A percentile compares a stretch with the other conserved stretches of the same genome.
Conservation (phyloP, 2,113 vertebrate species). For the Pao palembangensis region DNA sequence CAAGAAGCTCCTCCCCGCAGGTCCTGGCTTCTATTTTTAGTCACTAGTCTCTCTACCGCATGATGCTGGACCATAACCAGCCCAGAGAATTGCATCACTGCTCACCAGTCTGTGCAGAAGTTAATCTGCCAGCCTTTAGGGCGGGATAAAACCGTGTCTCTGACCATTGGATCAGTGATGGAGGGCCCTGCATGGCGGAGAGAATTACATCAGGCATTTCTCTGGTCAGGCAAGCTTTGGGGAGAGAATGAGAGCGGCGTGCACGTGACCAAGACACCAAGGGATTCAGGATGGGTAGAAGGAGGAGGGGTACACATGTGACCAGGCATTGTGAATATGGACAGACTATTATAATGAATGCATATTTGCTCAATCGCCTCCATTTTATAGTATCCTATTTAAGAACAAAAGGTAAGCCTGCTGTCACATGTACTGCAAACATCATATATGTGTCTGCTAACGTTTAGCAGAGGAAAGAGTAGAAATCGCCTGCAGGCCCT, state of each 20-base stretch:
- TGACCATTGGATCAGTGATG: slow-evolving; percentile 44
- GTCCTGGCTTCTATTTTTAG: slow-evolving; percentile 65
- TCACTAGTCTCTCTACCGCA: slow-evolving; percentile 33
- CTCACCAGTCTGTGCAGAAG: slow-evolving; percentile 49
- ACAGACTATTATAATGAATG: slow-evolving; percentile 9
- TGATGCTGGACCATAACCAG: slow-evolving; percentile 55
- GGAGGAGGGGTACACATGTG: slow-evolving; percentile 46
- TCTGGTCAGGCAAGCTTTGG: slow-evolving; percentile 19
- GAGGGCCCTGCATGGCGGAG: slow-evolving; percentile 23
- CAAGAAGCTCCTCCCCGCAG: slow-evolving; percentile 45
- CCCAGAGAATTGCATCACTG: slow-evolving; percentile 33
- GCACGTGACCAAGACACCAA: slow-evolving; percentile 46
- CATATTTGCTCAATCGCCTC: neutral
- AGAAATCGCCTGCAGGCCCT: too few relatives aligned
- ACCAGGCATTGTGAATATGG: slow-evolving; percentile 21
- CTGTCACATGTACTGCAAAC: neutral
- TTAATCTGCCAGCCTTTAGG: slow-evolving; percentile 52
- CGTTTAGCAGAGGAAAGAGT: neutral
- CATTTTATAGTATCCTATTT: too few relatives aligned
- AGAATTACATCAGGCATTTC: slow-evolving; percentile 46
- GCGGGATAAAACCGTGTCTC: slow-evolving; percentile 52
- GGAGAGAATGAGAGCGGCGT: slow-evolving; percentile 10
- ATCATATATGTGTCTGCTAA: neutral
- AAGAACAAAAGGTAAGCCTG: neutral
- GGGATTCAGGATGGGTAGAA: slow-evolving; percentile 23